phyloP scores from a whole-genome alignment of 2,888 invertebrate genomes.

The Microctonus hyperodae region DNA sequence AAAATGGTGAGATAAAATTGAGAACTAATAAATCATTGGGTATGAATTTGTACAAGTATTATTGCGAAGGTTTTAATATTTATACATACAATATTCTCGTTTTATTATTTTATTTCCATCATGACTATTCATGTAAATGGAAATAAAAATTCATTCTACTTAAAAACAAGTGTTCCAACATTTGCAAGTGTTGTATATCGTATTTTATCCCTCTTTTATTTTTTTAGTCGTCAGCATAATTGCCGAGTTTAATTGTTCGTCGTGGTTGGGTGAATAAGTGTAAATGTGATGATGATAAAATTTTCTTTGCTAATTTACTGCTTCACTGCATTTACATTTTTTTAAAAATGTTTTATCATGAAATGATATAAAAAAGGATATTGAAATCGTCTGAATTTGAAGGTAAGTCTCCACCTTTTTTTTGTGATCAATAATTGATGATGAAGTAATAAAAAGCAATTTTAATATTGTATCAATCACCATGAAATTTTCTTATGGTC shows the following conservation, averaged over 20 bases:
- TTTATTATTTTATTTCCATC: neutral
- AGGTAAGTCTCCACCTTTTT: no score
- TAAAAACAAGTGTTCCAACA: neutral
- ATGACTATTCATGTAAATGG: neutral
- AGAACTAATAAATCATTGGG: neutral
- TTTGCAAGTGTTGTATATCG: neutral
- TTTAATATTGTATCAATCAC: no score
- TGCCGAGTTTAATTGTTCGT: neutral
- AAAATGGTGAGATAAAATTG: neutral
- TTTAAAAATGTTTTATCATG: no score
- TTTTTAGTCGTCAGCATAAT: neutral
- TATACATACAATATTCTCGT: neutral
- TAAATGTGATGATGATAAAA: no score
- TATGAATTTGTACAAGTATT: neutral
- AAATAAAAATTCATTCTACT: neutral
- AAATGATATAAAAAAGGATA: no score
- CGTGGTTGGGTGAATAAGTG: no score
- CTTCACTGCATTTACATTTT: no score
- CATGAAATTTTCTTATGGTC: constrained; percentile 3
- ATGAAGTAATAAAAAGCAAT: no score
- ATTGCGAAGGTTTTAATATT: neutral
- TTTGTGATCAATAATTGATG: no score
- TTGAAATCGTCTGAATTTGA: no score
- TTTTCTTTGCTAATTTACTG: no score
- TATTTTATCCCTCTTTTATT: neutral